Evolutionary conservation across 2,113 vertebrate genomes (phyloP), one percentile per base, ranked within the genome.

Genomic region (Phaethornis superciliosus): DNA sequence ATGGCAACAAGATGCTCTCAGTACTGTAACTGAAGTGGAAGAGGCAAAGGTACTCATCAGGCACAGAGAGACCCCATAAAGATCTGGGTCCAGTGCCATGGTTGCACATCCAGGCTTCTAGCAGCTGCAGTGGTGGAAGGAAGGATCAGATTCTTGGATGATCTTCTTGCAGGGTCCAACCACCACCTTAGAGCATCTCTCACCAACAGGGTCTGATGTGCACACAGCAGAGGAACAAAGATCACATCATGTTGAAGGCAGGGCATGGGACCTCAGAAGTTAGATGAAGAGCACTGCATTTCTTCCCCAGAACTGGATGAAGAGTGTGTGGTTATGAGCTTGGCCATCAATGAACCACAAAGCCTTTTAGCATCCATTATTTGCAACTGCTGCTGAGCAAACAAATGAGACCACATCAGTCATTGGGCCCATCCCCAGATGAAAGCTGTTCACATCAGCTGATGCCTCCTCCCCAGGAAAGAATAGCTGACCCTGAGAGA

Each of bases 331-430:
- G 97, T 97, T 95, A 93, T 94, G 69, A 95, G 59, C 90, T 82
- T 42, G 95, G 95, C 95, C 97, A 97, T 97, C 97, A 97, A 86
- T 84, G 97, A 98, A 98, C 98, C 98, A 98, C 98, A 98, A 97
- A 98, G 97, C 97, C 98, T 98, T 98, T 98, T 98, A 98, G 96
- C 90, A 63, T 97, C 97, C 98, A 98, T 98, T 98, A 98, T 98
- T 97, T 97, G 96, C 69, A n/a, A 96, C 79, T 85, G 96, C 96
- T 97, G 97, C 97, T 98, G 97, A 98, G 87, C 97, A 97, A 98
- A 98, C 97, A 97, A 96, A 91, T 95, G 96, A 20, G 71, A 97
- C 96, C 97, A 94, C 93, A 94, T 96, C 90, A 92, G 97, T 96
- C 97, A 94, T 93, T 0, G 8, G 85, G 80, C 94, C 71, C 60